phyloP scores from a whole-genome alignment of 1,140 invertebrate genomes.

The Sarcophaga peregrina region DNA sequence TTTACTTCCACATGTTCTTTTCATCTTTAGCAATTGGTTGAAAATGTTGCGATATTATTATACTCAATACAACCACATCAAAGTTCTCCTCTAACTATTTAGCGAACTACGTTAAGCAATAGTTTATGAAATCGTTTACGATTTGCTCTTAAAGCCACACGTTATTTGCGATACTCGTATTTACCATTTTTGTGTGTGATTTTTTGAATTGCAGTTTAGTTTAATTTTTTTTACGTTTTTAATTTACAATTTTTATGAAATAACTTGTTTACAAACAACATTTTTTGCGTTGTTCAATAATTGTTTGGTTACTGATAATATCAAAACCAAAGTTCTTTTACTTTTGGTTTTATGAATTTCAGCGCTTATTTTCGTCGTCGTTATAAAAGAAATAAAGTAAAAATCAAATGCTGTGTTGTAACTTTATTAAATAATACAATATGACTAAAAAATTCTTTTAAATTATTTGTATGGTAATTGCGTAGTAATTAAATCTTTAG shows the following conservation, averaged over 20 bases:
- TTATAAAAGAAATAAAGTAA: no score
- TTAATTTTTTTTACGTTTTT: not conserved
- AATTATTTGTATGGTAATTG: no score
- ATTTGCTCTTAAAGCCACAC: not conserved
- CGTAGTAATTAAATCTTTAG: no score
- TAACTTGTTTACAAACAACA: not conserved
- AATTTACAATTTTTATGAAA: not conserved
- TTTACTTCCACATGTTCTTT: no score
- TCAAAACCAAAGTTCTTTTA: not conserved
- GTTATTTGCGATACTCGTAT: not conserved
- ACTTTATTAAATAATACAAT: no score
- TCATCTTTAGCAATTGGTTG: no score
- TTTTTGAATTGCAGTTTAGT: not conserved
- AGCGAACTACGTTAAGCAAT: no score
- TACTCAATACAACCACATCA: no score
- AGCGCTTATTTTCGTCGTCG: not conserved
- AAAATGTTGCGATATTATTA: no score
- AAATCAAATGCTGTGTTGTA: no score
- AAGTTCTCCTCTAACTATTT: no score
- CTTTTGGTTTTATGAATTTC: not conserved
- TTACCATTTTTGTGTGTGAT: not conserved
- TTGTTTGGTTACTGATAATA: not conserved
- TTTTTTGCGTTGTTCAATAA: conserved; percentile 1
- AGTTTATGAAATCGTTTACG: not conserved
- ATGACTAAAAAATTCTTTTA: no score